Conservation (phyloP, 1,140 invertebrate species). For the Sycophaga agraensis region DNA sequence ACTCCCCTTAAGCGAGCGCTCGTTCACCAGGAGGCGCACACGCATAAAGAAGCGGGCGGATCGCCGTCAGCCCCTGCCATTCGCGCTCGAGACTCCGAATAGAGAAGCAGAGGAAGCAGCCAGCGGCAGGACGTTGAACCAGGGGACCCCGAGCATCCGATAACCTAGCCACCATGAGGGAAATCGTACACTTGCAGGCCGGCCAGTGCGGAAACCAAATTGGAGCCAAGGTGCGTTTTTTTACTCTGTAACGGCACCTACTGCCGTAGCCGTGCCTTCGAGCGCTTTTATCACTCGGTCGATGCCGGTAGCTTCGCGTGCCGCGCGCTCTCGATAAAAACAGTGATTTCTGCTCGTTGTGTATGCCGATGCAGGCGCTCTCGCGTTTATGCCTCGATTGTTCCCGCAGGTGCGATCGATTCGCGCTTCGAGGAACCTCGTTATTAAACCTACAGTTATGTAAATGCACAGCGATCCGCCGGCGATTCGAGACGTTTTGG, state of each 20-base stretch:
- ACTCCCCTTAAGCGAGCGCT: not conserved
- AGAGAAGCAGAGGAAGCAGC: not conserved
- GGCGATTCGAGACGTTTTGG: no score
- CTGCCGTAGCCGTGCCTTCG: not conserved
- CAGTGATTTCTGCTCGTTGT: no score
- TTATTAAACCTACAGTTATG: no score
- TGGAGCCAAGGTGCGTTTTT: constrained; percentile 67
- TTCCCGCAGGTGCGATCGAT: no score
- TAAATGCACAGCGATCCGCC: no score
- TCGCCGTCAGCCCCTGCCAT: constrained; percentile 5
- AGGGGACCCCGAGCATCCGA: not conserved
- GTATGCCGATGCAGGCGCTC: no score
- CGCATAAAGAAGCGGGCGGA: not conserved
- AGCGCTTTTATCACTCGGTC: no score
- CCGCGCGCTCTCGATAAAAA: no score
- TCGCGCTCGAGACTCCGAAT: constrained; percentile 20
- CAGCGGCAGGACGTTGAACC: not conserved
- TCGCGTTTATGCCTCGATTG: no score
- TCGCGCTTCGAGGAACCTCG: no score
- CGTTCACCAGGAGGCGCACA: constrained; percentile 18
- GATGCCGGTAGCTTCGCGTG: no score
- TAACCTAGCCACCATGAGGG: constrained; percentile 57
- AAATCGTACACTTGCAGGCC: constrained; percentile 77
- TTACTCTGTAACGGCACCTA: not conserved
- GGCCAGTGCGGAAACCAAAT: constrained; percentile 79